Evolutionary conservation across 2,888 invertebrate species (phyloP).

Genomic region (Allacma fusca): DNA sequence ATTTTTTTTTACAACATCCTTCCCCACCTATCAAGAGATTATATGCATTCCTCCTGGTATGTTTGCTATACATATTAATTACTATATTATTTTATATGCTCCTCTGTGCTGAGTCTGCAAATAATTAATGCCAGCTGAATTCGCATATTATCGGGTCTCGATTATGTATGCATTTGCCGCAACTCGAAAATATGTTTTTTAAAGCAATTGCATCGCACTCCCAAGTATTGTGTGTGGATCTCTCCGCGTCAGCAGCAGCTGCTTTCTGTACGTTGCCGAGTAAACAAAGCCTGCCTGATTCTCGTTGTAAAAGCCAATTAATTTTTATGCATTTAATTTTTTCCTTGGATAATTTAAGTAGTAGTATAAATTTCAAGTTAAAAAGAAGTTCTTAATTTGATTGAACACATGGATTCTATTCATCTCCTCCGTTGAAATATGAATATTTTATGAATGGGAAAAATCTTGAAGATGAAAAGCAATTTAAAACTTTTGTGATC

Average conservation of each 20-base stretch:
- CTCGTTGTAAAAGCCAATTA: conserved; percentile 1
- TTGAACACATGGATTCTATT: too few species aligned
- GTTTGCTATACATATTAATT: not conserved
- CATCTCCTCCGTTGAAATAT: too few species aligned
- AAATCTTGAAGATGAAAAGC: too few species aligned
- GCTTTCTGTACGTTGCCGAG: not conserved
- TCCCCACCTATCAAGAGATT: not conserved
- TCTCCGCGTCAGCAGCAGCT: conserved; percentile 4
- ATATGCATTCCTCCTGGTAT: not conserved
- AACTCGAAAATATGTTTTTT: not conserved
- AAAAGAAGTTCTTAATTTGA: too few species aligned
- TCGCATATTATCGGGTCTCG: conserved; percentile 1
- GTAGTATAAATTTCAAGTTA: too few species aligned
- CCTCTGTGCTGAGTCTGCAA: not conserved
- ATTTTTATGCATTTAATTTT: not conserved
- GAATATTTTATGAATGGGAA: too few species aligned
- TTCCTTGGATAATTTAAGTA: too few species aligned
- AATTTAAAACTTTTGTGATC: too few species aligned
- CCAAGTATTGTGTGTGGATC: not conserved
- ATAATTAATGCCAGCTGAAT: not conserved
- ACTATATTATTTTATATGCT: not conserved
- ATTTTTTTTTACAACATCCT: too few species aligned
- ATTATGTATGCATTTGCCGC: not conserved
- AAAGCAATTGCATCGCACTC: not conserved
- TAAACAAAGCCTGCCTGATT: conserved; percentile 12